Evolutionary conservation across 2,113 vertebrate genomes (phyloP), one percentile per base, ranked within the genome.

Genomic region (Cynoglossus semilaevis): DNA sequence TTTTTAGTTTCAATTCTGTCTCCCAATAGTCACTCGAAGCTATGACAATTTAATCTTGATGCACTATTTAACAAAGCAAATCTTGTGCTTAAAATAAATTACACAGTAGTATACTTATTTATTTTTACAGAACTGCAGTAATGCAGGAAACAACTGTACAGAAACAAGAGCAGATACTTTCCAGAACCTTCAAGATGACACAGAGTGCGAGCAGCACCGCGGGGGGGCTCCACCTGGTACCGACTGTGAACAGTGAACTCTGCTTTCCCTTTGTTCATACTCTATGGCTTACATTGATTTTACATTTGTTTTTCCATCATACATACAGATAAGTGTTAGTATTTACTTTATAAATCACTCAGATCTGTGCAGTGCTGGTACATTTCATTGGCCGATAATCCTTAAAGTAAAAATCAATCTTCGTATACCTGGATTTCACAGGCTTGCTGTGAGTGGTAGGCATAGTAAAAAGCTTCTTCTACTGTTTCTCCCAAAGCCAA

Each of bases 381-480:
- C 9, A 64, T 46, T 52, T 40, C 19, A 55, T 66, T 15, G 22
- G 6, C 22, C 6, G 22, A 6, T 29, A 29, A 29, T 29, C 22
- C 22, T 29, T 29, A 43, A 43, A n/a, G n/a, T 50, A 41, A 14
- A 4, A 41, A 5, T 41, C 11, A 12, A 41, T 41, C 10, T 13
- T 12, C 14, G 5, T 13, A 12, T 83, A 98, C 96, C 94, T 98
- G 96, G 36, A 93, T 91, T 87, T 98, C 94, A 87, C 96, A 98
- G 63, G 95, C 96, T 78, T 94, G 87, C 57, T 97, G 95, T 44
- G 93, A 92, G 72, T 89, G 93, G 82, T 94, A 96, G 72, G 95
- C 89, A 48, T 96, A 96, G 85, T 96, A 93, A 86, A 98, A 98
- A 59, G 96, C 94, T 80, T 98, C 96, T 64, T 98, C 96, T 36